Base-by-base conservation (phyloP, 2,888 invertebrate genomes). In the Harmothoe impar region DNA sequence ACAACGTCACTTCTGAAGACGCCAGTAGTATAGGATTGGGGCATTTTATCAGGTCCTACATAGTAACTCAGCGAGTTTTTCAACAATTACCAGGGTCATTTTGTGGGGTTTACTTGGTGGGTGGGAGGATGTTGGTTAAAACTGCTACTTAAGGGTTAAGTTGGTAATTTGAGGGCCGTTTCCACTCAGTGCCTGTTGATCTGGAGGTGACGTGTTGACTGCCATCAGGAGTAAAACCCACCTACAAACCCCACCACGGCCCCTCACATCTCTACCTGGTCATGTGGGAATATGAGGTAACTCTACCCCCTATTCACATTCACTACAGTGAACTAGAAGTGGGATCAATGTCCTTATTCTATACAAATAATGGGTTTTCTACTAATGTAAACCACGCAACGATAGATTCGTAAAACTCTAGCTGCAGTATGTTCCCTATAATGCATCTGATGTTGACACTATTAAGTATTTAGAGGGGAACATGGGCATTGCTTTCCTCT, bases 201-300 rank as follows among this genome's bases (percentile, higher is more conserved):
- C 29, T 72, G 72, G 72, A 15, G 72, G 29, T 72, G 72, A 0
- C 72, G 72, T 72, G 72, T 72, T 72, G 31, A 29, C 15, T 15
- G 31, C 29, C 72, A 72, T 72, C 72, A 72, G 72, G 25, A 29
- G 72, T 29, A 62, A 29, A 29, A 72, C 72, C 72, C 72, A 62
- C 62, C 62, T 20, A 62, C 62, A 62, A n/a, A n/a, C 20, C 10
- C 29, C 29, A 25, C 25, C 31, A 25, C 10, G 72, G 29, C 72
- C 17, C 29, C 62, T 20, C 62, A 62, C 29, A 25, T 29, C 72
- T 29, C 72, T 29, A 29, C 72, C 72, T 29, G 29, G 5, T 72
- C n/a, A 3, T 25, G 31, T 72, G 72, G 72, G 25, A 72, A 72
- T 25, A 72, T 72, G 29, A 15, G 72, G n/a, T 62, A 29, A 72